Percentiles rank a stretch among this genome's conserved stretches.
Conservation (phyloP, 2,797 vertebrate species). For the Novumbra hubbsi region DNA sequence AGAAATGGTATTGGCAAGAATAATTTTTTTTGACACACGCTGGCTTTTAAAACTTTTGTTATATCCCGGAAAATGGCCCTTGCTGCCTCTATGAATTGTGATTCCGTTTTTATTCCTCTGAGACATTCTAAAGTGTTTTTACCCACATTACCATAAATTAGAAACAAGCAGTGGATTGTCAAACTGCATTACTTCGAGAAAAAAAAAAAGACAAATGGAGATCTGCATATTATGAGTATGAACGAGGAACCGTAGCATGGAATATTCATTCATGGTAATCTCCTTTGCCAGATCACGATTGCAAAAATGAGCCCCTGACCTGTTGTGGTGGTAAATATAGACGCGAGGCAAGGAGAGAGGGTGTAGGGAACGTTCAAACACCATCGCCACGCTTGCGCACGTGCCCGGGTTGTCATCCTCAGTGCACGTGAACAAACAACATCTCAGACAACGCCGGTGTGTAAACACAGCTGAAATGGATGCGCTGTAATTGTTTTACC, state of each 20-base stretch:
- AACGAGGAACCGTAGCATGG: constrained; percentile 68
- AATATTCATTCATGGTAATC: constrained; percentile 71
- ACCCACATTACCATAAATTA: constrained; percentile 73
- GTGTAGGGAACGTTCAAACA: constrained; percentile 6
- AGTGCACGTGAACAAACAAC: constrained; percentile 4
- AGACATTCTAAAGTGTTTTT: constrained; percentile 66
- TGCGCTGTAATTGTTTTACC: constrained; percentile 62
- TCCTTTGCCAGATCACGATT: constrained; percentile 58
- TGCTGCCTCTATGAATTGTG: constrained; percentile 50
- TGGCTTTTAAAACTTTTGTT: constrained; percentile 44
- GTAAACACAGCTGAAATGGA: constrained; percentile 58
- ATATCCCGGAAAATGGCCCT: constrained; percentile 32
- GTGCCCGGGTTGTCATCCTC: constrained; percentile 42
- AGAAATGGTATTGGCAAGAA: constrained; percentile 21
- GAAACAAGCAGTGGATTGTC: constrained; percentile 55
- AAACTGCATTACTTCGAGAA: constrained; percentile 63
- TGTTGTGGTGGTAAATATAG: constrained; percentile 53
- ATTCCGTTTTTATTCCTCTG: constrained; percentile 62
- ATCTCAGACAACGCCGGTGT: constrained; percentile 26
- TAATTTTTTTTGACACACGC: constrained; percentile 29
- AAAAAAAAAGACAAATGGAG: constrained; percentile 53
- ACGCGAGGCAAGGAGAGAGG: constrained; percentile 11
- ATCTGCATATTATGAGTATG: constrained; percentile 53
- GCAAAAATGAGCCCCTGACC: constrained; percentile 51
- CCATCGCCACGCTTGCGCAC: background rate